Evolutionary conservation across 2,113 vertebrate species (phyloP).

Genomic region (Mesitornis unicolor): DNA sequence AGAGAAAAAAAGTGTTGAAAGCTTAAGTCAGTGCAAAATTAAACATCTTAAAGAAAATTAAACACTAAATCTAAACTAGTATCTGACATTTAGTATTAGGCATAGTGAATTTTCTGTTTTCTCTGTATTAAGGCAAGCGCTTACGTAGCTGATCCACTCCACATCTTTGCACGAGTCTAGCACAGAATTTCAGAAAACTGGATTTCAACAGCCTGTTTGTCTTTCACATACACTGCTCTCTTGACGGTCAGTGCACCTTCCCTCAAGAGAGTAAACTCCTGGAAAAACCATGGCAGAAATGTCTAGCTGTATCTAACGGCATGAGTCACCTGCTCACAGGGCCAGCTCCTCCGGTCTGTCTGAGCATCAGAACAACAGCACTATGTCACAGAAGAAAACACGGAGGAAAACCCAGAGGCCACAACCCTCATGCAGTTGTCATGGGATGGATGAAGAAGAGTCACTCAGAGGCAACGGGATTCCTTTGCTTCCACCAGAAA

Average conservation of each 20-base stretch:
- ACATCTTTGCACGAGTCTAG: neutral
- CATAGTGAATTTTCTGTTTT: neutral
- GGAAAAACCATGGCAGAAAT: neutral
- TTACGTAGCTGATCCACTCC: neutral
- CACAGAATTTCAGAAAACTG: neutral
- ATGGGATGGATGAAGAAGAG: neutral
- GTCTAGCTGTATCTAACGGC: neutral
- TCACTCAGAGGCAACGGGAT: neutral
- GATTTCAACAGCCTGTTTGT: neutral
- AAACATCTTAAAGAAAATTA: neutral
- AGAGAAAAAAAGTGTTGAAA: neutral
- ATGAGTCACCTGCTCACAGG: neutral
- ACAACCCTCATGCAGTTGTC: neutral
- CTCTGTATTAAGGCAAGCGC: neutral
- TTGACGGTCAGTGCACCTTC: neutral
- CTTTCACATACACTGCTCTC: neutral
- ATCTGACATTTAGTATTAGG: neutral
- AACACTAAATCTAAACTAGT: neutral
- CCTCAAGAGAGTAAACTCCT: neutral
- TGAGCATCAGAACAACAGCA: neutral
- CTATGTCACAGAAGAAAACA: neutral
- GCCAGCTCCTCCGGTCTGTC: neutral
- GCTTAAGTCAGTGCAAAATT: neutral
- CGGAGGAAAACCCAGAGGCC: neutral
- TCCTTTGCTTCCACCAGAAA: neutral